A percentile compares a stretch with the other conserved stretches of the same genome.
Conservation (phyloP, 2,797 vertebrate genomes). For the Phoxinus dragarum region DNA sequence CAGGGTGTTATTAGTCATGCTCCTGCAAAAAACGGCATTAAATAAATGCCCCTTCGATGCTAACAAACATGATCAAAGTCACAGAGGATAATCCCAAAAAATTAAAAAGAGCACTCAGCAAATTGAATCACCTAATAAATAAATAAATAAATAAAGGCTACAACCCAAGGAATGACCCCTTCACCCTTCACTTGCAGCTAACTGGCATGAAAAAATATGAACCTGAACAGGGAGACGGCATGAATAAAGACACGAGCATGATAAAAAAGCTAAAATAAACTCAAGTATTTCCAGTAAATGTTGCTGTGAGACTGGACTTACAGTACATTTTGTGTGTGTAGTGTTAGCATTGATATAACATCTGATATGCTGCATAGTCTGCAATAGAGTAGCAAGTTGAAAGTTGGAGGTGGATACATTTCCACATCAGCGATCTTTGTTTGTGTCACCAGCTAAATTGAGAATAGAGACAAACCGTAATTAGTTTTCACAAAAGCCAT, state of each 20-base stretch:
- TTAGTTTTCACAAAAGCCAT: conserved; percentile 42
- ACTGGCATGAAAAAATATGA: neutral
- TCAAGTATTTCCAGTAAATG: conserved; percentile 66
- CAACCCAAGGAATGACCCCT: conserved; percentile 35
- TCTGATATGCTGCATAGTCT: conserved; percentile 72
- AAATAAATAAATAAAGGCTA: neutral
- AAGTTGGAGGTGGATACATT: conserved; percentile 54
- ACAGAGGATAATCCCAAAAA: neutral
- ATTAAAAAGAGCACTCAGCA: neutral
- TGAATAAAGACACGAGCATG: neutral
- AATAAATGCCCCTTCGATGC: neutral
- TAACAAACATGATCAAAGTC: conserved; percentile 31
- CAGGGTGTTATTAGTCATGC: neutral
- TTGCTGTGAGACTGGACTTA: conserved; percentile 41
- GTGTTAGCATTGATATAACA: conserved; percentile 36
- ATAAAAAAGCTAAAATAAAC: conserved; percentile 35
- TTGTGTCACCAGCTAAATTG: conserved; percentile 37
- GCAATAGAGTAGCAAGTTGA: conserved; percentile 65
- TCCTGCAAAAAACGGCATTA: neutral
- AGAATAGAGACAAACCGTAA: conserved; percentile 29
- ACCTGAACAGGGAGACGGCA: neutral
- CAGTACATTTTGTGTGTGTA: conserved; percentile 48
- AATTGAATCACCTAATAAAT: neutral
- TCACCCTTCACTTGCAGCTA: conserved; percentile 18
- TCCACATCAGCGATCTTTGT: conserved; percentile 22